Conservation (phyloP, 2,113 vertebrate species). For the Morone chrysops region DNA sequence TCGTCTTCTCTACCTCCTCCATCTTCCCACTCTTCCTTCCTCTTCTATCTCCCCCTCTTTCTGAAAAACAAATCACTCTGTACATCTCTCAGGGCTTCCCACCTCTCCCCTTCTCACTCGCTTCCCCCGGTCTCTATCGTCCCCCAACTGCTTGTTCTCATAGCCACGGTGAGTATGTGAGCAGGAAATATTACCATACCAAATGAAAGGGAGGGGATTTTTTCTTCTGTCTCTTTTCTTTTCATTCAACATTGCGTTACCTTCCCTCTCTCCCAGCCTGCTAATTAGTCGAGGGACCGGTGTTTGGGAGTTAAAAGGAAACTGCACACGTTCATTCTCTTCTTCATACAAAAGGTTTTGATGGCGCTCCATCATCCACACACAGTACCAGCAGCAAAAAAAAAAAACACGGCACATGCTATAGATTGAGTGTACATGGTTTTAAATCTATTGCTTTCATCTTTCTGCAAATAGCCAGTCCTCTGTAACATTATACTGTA, state of each 20-base stretch:
- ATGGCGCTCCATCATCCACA: constrained; percentile 62
- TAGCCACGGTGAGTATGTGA: constrained; percentile 74
- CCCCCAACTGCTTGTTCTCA: constrained; percentile 75
- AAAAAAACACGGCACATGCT: background rate
- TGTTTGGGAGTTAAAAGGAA: constrained; percentile 78
- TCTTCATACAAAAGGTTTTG: constrained; percentile 75
- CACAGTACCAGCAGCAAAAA: constrained; percentile 43
- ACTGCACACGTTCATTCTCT: constrained; percentile 71
- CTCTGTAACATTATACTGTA: constrained; percentile 1
- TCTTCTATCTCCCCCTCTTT: constrained; percentile 34
- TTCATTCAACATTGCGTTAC: constrained; percentile 74
- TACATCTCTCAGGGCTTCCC: constrained; percentile 63
- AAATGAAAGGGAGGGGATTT: constrained; percentile 76
- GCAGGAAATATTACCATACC: constrained; percentile 82
- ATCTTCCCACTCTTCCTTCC: constrained; percentile 53
- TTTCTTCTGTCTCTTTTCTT: constrained; percentile 74
- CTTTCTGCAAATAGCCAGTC: constrained; percentile 6
- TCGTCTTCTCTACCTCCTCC: constrained; percentile 37
- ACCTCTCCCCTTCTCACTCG: constrained; percentile 48
- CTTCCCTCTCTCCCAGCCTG: constrained; percentile 76
- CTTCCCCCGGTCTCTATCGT: constrained; percentile 61
- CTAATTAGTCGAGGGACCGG: constrained; percentile 82
- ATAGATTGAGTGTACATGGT: constrained; percentile 24
- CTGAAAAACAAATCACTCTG: constrained; percentile 63
- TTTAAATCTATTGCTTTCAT: constrained; percentile 46